Conservation (phyloP, 37 sponge, comb jelly and placozoan genomes). For the Geodia barretti region DNA sequence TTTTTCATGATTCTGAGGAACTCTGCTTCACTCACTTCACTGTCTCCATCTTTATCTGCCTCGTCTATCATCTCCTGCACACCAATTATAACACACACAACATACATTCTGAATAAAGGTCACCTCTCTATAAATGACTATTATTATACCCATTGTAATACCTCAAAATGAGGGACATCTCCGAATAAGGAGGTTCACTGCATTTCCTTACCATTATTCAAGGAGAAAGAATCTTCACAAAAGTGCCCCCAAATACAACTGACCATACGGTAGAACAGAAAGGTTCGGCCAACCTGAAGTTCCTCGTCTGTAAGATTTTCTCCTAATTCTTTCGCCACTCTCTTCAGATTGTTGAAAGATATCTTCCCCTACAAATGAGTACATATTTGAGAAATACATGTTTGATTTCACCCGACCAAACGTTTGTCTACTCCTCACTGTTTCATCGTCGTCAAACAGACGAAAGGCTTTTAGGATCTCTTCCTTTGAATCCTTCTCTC, state of each 20-base stretch:
- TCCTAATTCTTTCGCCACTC: conserved; percentile 98
- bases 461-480: conserved; percentile 97
- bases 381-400: not conserved
- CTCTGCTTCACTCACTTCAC: conserved; percentile 96
- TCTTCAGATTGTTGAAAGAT: conserved; percentile 95
- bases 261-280: no score
- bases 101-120: not conserved
- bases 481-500: conserved; percentile 97
- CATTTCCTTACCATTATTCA: no score
- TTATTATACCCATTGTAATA: no score
- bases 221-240: no score
- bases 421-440: conserved; percentile 54
- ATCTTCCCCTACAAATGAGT: conserved; percentile 83
- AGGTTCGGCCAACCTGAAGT: conserved; percentile 81
- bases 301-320: conserved; percentile 98
- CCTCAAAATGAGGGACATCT: no score
- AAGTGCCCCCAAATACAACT: no score
- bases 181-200: no score
- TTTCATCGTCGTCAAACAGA: conserved; percentile 98
- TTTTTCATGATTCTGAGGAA: conserved; percentile 99
- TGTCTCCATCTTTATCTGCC: conserved; percentile 99
- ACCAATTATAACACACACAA: not conserved
- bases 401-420: not conserved
- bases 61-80: conserved; percentile 98
- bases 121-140: no score